These are phyloP conservation scores for Bradypodion pumilum DNA, from an alignment of 2,797 vertebrate genomes.

Conservation along the genomic window DNA sequence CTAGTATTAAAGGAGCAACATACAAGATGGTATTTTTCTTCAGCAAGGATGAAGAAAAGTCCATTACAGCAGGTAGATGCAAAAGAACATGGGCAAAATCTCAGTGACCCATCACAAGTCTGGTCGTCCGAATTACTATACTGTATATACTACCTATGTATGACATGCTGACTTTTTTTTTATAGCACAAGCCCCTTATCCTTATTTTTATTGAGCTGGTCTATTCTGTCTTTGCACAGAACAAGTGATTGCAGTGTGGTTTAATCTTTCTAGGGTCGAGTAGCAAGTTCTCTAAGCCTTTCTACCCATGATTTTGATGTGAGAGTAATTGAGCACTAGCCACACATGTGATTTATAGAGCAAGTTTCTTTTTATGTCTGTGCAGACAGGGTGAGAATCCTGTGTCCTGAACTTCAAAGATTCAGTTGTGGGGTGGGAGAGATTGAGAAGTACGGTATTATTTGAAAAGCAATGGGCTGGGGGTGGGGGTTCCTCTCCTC, in stretches of 20 bases:
- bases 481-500: slow-evolving; percentile 36
- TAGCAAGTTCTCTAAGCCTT: slow-evolving; percentile 52
- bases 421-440: slow-evolving; percentile 81
- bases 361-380: slow-evolving; percentile 61
- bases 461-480: slow-evolving; percentile 80
- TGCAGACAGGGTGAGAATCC: slow-evolving; percentile 71
- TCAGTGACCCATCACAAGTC: neutral
- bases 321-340: neutral
- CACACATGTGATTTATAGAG: slow-evolving; percentile 61
- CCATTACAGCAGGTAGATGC: neutral
- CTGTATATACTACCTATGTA: fast-evolving
- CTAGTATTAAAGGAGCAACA: too few species aligned
- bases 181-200: neutral
- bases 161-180: neutral
- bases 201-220: neutral
- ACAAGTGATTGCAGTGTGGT: slow-evolving; percentile 38
- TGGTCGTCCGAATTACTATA: neutral
- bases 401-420: slow-evolving; percentile 79
- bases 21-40: too few species aligned
- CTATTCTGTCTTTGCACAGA: slow-evolving; percentile 37
- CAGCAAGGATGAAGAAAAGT: too few species aligned
- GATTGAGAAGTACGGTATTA: slow-evolving; percentile 78
- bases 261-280: slow-evolving; percentile 48
- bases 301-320: slow-evolving; percentile 58
- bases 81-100: neutral